phyloP scores from a whole-genome alignment of 2,888 invertebrate species.

The Cloeon dipterum region DNA sequence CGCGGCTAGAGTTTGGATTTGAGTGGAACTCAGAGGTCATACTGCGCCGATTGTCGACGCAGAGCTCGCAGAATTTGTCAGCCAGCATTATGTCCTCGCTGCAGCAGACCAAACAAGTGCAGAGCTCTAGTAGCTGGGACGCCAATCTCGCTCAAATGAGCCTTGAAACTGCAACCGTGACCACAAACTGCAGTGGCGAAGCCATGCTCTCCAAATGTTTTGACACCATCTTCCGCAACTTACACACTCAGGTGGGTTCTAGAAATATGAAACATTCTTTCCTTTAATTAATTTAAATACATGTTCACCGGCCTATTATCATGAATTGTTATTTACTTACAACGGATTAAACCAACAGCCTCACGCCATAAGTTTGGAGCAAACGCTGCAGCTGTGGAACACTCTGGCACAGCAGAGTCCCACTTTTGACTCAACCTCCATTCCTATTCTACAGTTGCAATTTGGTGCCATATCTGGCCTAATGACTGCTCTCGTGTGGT shows the following conservation, averaged over 20 bases:
- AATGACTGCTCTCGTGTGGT: conserved; percentile 37
- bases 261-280: too few relatives aligned
- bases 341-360: neutral
- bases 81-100: conserved; percentile 24
- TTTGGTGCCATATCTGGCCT: conserved; percentile 37
- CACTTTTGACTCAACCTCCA: conserved; percentile 32
- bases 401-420: conserved; percentile 27
- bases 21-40: conserved; percentile 55
- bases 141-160: conserved; percentile 3
- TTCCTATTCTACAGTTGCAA: conserved; percentile 13
- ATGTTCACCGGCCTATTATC: too few relatives aligned
- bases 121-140: too few relatives aligned
- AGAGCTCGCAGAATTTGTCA: conserved; percentile 35
- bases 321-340: neutral
- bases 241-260: conserved; percentile 25
- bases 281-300: too few relatives aligned
- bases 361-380: conserved; percentile 43
- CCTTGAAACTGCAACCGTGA: neutral
- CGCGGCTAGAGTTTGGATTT: conserved; percentile 55
- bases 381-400: conserved; percentile 66
- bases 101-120: too few relatives aligned
- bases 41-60: conserved; percentile 40
- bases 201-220: conserved; percentile 45
- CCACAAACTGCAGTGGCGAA: conserved; percentile 1
- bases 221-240: conserved; percentile 39